These are phyloP conservation scores for Syrphus vitripennis DNA, from an alignment of 2,888 invertebrate genomes.

Conservation along the genomic window DNA sequence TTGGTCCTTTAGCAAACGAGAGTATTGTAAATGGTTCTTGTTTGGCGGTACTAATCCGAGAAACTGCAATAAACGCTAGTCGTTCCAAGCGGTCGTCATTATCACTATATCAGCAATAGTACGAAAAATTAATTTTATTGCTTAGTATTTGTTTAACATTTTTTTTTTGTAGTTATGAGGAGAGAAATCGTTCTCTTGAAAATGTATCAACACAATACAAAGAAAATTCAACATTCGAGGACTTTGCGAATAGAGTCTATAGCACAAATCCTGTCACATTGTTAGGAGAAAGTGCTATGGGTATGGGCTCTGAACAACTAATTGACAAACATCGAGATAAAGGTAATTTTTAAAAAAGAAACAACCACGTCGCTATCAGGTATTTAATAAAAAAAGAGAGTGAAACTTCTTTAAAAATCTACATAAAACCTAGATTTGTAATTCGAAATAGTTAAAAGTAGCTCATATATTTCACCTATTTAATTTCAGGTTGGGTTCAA, in stretches of 20 bases:
- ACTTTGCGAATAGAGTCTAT: slow-evolving; percentile 89
- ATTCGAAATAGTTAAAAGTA: no score
- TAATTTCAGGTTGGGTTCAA: slow-evolving; percentile 78
- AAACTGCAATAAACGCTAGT: slow-evolving; percentile 95
- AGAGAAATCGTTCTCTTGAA: slow-evolving; percentile 92
- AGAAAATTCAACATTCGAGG: slow-evolving; percentile 94
- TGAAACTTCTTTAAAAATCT: no score
- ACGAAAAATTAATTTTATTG: slow-evolving; percentile 78
- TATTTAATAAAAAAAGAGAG: no score
- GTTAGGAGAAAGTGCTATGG: slow-evolving; percentile 74
- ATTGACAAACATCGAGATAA: slow-evolving; percentile 82
- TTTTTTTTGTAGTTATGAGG: slow-evolving; percentile 88
- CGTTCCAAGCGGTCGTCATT: slow-evolving; percentile 94
- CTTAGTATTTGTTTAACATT: slow-evolving; percentile 15
- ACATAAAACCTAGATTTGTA: no score
- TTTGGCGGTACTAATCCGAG: slow-evolving; percentile 92
- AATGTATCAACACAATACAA: slow-evolving; percentile 93
- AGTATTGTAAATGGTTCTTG: slow-evolving; percentile 84
- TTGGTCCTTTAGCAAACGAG: slow-evolving; percentile 98
- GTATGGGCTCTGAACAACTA: slow-evolving; percentile 81
- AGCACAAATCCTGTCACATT: slow-evolving; percentile 83
- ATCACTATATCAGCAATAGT: slow-evolving; percentile 95
- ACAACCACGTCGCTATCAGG: no score
- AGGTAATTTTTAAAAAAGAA: slow-evolving; percentile 73
- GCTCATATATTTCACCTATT: background rate